Evolutionary conservation across 1,140 invertebrate species (phyloP).

Genomic region (Drosophila murphyi): DNA sequence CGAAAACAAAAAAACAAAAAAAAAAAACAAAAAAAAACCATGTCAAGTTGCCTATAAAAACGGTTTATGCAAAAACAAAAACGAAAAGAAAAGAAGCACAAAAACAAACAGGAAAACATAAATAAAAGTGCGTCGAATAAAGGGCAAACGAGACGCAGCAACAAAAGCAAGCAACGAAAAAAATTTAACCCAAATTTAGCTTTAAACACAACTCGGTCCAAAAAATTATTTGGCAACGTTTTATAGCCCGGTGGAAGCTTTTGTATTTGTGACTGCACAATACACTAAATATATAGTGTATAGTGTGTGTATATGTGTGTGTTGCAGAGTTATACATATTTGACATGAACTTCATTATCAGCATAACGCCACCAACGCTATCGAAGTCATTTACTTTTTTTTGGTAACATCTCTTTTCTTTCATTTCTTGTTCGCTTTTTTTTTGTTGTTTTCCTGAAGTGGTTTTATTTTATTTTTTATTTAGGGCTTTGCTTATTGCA

Average conservation of each 20-base stretch:
- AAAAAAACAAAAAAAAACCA: conserved; percentile 56
- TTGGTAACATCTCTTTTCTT: conserved; percentile 76
- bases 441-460: conserved; percentile 67
- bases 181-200: conserved; percentile 76
- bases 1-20: conserved; percentile 13
- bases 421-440: conserved; percentile 33
- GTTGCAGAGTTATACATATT: conserved; percentile 21
- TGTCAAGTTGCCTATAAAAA: conserved; percentile 72
- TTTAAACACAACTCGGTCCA: conserved; percentile 64
- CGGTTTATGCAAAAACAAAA: conserved; percentile 62
- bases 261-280: conserved; percentile 64
- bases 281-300: conserved; percentile 19
- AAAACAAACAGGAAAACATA: conserved; percentile 51
- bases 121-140: conserved; percentile 49
- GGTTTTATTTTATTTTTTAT: conserved; percentile 81
- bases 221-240: conserved; percentile 80
- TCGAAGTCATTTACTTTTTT: conserved; percentile 34
- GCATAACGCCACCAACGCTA: conserved; percentile 54
- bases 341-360: conserved; percentile 82
- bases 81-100: conserved; percentile 12
- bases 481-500: conserved; percentile 78
- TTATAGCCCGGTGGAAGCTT: conserved; percentile 67
- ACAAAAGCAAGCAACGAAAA: conserved; percentile 45
- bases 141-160: conserved; percentile 40
- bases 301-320: conserved; percentile 13